Evolutionary conservation across 2,797 vertebrate genomes (phyloP), one percentile per base, ranked within the genome.

Genomic region (Clangula hyemalis): DNA sequence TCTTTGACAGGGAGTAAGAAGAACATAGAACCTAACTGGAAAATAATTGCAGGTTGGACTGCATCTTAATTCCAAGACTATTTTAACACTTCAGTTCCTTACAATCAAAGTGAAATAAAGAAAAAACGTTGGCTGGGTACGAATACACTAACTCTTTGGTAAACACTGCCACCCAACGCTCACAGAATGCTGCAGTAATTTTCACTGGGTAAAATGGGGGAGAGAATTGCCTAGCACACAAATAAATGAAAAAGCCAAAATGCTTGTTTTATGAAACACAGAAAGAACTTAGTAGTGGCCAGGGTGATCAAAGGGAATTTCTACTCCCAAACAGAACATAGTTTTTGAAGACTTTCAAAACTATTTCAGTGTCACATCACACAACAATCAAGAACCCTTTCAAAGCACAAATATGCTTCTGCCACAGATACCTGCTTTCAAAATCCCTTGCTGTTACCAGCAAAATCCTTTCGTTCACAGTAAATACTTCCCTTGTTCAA

Each of bases 151-250:
- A 86, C 60, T 38, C 8, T 6, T 27, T 18, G 51, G 73, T 66
- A 51, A 51, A 51, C 49, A 81, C 76, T 96, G 91, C 76, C 96
- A 87, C 22, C 79, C 78, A 90, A 38, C 15, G 87, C 36, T 56
- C 47, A 71, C 28, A 34, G 58, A 84, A 27, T 71, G 41, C 9
- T 65, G 15, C 39, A 78, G 32, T 16, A 68, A 86, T 43, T 85
- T 32, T 79, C 4, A 61, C 15, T 10, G 20, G 3, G 6, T 25
- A 74, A 60, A 49, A 62, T 22, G 25, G 19, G 21, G n/a, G 68
- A 66, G 66, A 45, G 14, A 1, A 11, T 7, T 68, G 6, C 49
- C 30, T 21, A 65, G n/a, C 58, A 82, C 4, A 11, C 8, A 18
- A 38, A 36, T 27, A 76, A 71, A 61, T 54, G 28, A 47, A 76